Evolutionary conservation across 2,797 vertebrate genomes (phyloP).

Genomic region (Cyclopterus lumpus): DNA sequence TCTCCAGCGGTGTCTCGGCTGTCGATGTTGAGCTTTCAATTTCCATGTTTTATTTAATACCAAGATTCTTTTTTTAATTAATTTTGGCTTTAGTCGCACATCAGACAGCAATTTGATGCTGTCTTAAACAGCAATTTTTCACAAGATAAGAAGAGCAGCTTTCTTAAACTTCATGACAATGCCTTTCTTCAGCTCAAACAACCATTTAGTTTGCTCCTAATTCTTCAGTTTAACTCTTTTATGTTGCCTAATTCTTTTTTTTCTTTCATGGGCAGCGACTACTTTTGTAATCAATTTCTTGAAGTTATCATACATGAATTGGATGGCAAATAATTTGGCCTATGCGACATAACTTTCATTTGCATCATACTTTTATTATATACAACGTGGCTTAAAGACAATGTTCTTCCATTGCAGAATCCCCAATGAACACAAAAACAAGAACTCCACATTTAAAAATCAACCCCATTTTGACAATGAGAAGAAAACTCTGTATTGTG

Average conservation of each 20-base stretch:
- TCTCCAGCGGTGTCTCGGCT: neutral
- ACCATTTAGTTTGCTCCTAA: neutral
- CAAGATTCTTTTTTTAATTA: neutral
- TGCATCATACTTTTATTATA: neutral
- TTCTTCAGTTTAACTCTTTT: rapidly evolving
- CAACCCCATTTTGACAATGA: neutral
- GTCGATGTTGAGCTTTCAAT: neutral
- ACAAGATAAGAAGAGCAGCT: neutral
- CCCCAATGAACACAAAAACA: neutral
- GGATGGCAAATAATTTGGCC: neutral
- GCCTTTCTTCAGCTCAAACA: neutral
- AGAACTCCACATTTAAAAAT: neutral
- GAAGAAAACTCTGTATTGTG: neutral
- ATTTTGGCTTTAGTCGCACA: neutral
- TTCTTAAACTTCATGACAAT: neutral
- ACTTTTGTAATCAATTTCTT: neutral
- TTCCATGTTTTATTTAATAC: neutral
- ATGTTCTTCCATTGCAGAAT: neutral
- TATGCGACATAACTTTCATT: neutral
- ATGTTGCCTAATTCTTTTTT: neutral
- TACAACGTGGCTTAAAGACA: neutral
- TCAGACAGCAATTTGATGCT: neutral
- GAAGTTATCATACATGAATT: neutral
- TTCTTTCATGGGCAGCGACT: too few relatives aligned
- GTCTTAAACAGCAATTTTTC: neutral